phyloP scores from a whole-genome alignment of 2,797 vertebrate genomes.

The Orientallactaga sibirica region DNA sequence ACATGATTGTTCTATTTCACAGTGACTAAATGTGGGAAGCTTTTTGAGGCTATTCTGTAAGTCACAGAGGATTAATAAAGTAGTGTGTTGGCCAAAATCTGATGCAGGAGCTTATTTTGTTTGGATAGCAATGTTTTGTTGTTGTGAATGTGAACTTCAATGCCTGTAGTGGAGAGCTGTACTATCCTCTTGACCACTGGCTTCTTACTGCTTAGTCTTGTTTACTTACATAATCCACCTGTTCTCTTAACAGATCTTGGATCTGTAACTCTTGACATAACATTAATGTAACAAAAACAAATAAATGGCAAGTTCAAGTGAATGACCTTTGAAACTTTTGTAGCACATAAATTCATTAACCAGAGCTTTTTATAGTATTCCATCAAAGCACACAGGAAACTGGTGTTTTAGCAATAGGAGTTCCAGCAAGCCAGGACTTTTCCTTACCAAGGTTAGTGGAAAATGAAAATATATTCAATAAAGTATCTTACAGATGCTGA shows the following conservation, averaged over 20 bases:
- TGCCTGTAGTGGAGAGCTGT: neutral
- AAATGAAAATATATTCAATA: conserved; percentile 19
- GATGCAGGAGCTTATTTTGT: conserved; percentile 51
- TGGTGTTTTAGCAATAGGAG: neutral
- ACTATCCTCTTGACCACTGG: neutral
- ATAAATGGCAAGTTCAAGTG: conserved; percentile 57
- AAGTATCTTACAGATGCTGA: neutral
- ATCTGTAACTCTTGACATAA: conserved; percentile 50
- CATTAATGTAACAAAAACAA: conserved; percentile 55
- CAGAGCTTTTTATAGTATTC: conserved; percentile 14
- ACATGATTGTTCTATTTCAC: conserved; percentile 20
- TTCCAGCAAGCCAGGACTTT: neutral
- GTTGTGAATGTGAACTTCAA: conserved; percentile 9
- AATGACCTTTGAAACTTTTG: conserved; percentile 57
- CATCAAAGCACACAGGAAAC: conserved; percentile 38
- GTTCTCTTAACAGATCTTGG: conserved; percentile 1
- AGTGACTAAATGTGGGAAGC: neutral
- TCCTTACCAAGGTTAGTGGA: neutral
- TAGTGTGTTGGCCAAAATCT: conserved; percentile 41
- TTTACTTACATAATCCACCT: neutral
- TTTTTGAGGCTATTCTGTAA: conserved; percentile 16
- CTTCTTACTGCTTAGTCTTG: neutral
- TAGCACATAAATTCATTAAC: neutral
- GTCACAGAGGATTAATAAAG: conserved; percentile 58
- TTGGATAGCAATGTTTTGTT: conserved; percentile 3